Base-by-base conservation (phyloP, 2,797 vertebrate genomes). In the Tinamus major region DNA sequence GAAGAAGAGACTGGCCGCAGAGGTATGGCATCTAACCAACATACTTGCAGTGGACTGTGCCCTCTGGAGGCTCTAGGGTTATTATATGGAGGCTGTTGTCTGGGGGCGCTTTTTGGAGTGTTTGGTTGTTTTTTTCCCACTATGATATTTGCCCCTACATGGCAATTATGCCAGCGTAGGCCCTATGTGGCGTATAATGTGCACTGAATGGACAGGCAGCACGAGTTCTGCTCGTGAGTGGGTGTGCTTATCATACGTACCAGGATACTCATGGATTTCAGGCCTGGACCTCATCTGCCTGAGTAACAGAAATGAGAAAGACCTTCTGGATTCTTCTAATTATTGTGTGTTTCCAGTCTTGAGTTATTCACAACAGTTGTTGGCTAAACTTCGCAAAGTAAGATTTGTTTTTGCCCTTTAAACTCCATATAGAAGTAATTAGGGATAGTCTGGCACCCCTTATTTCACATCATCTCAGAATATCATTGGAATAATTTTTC, bases 1-100 rank as follows among this genome's bases (percentile, higher is more conserved):
- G 82, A 98, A 97, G 97, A 98, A 96, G 94, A 98, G 97, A 97
- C 44, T 95, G 23, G 92, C 78, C 44, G 95, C 97, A 75, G 98
- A 99, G 98, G 98, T 99, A 97, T 1, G 6, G 49, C 77, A 95
- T 80, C 81, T 69, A 71, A 37, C 92, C 87, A 56, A 75, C 92
- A 33, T 51, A 18, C 23, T 56, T 79, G 3, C 10, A 26, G 31
- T 59, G 29, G 69, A 33, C 12, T 59, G n/a, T 74, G 27, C 51
- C 68, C 23, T 65, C 41, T 9, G 17, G 10, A 58, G 42, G 20
- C 21, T 86, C 9, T 71, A 15, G 13, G 49, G 13, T 51, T 51
- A 13, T 27, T 26, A 7, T 51, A 44, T 18, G 42, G 42, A 44
- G 42, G 49, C 12, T 27, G 26, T 26, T 51, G 49, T 51, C 15